Conservation (phyloP, 2,888 invertebrate species). For the Agriotes lineatus region DNA sequence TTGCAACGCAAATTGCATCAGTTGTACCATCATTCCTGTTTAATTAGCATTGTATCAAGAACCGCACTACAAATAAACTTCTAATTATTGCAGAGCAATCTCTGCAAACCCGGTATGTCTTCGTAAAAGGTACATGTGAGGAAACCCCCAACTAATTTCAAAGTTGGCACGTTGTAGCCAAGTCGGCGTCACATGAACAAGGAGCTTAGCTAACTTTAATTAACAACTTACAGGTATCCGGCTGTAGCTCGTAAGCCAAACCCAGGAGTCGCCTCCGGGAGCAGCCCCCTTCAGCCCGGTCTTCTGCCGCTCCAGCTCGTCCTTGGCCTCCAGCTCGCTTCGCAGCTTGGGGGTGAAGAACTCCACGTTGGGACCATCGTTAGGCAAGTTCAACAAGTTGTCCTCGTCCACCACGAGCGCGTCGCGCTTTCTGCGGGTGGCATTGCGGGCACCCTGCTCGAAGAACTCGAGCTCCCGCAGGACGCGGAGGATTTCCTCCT, state of each 20-base stretch:
- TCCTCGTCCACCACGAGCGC: slow-evolving; percentile 51
- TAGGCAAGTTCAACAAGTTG: slow-evolving; percentile 56
- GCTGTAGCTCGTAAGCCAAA: slow-evolving; percentile 89
- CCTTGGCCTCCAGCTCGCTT: slow-evolving; percentile 75
- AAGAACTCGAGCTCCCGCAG: slow-evolving; percentile 52
- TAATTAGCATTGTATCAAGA: too few relatives aligned
- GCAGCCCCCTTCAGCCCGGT: slow-evolving; percentile 76
- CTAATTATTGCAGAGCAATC: too few relatives aligned
- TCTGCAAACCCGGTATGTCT: too few relatives aligned
- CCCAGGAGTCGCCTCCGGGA: slow-evolving; percentile 84
- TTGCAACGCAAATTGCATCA: too few relatives aligned
- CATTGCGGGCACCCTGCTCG: slow-evolving; percentile 1
- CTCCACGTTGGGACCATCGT: slow-evolving; percentile 73
- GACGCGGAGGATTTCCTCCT: slow-evolving; percentile 57
- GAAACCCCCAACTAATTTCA: slow-evolving; percentile 17
- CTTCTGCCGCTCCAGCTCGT: slow-evolving; percentile 72
- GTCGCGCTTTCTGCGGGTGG: slow-evolving; percentile 47
- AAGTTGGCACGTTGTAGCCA: slow-evolving; percentile 21
- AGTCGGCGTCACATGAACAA: neutral
- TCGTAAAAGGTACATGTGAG: slow-evolving; percentile 8
- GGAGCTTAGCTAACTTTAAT: slow-evolving; percentile 16
- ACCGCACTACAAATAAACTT: too few relatives aligned
- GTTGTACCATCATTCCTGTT: too few relatives aligned
- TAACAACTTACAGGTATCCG: slow-evolving; percentile 80
- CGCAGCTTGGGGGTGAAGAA: slow-evolving; percentile 81